phyloP scores from a whole-genome alignment of 1,140 invertebrate genomes.

The Chrysomallon squamiferum region DNA sequence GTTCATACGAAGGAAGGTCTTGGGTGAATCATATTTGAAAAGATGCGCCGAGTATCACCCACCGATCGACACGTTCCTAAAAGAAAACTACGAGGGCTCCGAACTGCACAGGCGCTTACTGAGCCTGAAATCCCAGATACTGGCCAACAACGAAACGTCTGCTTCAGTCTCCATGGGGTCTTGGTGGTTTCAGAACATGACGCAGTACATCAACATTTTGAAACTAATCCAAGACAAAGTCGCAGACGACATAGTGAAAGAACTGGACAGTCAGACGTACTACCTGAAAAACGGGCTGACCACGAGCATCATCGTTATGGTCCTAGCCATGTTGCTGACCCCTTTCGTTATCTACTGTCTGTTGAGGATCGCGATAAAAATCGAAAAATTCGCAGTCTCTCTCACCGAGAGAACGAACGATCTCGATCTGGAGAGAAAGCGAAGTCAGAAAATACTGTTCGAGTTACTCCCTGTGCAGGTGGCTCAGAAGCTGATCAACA shows the following conservation, averaged over 20 bases:
- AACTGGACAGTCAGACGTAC: constrained; percentile 19
- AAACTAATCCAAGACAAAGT: constrained; percentile 20
- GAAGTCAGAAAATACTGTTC: constrained; percentile 27
- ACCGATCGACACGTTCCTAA: background rate
- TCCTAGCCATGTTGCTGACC: constrained; percentile 19
- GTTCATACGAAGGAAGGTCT: constrained; percentile 15
- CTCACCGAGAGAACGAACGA: constrained; percentile 23
- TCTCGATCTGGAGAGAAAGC: constrained; percentile 23
- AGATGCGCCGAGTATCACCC: constrained; percentile 11
- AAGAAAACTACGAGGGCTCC: constrained; percentile 7
- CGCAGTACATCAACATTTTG: constrained; percentile 37
- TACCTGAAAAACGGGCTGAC: constrained; percentile 8
- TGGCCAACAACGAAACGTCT: constrained; percentile 5
- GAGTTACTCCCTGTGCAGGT: constrained; percentile 36
- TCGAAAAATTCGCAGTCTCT: constrained; percentile 16
- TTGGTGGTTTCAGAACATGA: constrained; percentile 43
- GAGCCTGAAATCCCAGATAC: constrained; percentile 15
- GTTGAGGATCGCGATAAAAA: constrained; percentile 15
- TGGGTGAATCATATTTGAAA: constrained; percentile 20
- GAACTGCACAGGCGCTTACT: constrained; percentile 3
- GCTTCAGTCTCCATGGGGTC: constrained; percentile 16
- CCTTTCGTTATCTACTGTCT: constrained; percentile 27
- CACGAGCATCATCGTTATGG: constrained; percentile 19
- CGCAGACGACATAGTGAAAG: constrained; percentile 16
- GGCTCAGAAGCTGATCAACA: constrained; percentile 24